Evolutionary conservation across 2,113 vertebrate genomes (phyloP).

Genomic region (Centropus bengalensis): DNA sequence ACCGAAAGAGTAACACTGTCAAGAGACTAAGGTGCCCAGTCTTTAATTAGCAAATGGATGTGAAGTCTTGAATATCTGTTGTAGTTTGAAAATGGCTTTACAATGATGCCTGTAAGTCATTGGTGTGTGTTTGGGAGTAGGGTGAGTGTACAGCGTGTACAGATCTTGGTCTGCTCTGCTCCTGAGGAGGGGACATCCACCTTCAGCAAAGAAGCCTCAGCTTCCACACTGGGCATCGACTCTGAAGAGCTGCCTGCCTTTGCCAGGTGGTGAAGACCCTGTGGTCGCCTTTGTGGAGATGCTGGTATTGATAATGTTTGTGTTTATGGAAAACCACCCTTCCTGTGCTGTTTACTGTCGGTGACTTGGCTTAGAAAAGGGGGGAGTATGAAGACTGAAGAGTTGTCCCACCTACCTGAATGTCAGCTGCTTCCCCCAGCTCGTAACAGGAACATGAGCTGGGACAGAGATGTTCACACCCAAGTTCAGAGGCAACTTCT

Average conservation of each 20-base stretch:
- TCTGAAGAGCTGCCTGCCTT: neutral
- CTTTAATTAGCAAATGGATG: neutral
- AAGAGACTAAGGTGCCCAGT: neutral
- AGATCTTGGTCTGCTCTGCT: neutral
- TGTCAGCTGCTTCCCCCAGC: neutral
- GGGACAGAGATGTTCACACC: neutral
- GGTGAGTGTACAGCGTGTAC: neutral
- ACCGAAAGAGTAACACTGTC: neutral
- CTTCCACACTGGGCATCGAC: neutral
- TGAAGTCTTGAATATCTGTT: neutral
- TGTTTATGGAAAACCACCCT: neutral
- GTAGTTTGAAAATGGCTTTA: neutral
- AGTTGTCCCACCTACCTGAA: neutral
- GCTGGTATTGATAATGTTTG: neutral
- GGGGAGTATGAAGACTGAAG: neutral
- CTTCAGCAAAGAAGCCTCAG: neutral
- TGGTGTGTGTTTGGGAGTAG: neutral
- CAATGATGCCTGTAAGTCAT: neutral
- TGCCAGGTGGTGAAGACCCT: neutral
- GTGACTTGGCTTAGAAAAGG: neutral
- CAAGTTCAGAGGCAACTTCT: neutral
- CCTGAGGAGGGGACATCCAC: neutral
- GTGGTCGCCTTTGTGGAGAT: neutral
- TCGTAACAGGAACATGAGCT: neutral
- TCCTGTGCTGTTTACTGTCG: neutral